A percentile compares a stretch with the other conserved stretches of the same genome.
Evolutionary conservation across 2,113 vertebrate genomes (phyloP).

Genomic region (Pseudorasbora parva): DNA sequence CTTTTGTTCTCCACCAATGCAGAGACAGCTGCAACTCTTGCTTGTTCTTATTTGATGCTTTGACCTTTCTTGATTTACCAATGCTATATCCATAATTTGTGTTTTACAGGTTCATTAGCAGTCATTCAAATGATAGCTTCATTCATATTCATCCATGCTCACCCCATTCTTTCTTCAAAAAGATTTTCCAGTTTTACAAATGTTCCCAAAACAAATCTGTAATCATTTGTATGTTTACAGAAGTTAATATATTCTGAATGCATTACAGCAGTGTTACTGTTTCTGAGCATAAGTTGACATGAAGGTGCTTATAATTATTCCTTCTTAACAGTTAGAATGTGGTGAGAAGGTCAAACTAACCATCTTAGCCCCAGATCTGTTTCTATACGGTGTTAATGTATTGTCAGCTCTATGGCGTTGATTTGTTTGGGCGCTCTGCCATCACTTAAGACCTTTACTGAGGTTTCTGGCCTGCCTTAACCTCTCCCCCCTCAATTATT

Average conservation of each 20-base stretch:
- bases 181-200: not conserved
- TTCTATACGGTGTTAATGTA: not conserved
- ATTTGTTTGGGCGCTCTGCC: not conserved
- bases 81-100: not conserved
- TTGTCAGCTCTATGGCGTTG: not conserved
- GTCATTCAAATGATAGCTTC: not conserved
- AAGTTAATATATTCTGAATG: not conserved
- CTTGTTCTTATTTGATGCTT: not conserved
- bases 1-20: slow-evolving; percentile 25
- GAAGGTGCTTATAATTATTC: not conserved
- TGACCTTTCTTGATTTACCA: not conserved
- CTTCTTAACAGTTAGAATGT: not conserved
- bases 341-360: not conserved
- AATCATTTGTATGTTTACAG: not conserved
- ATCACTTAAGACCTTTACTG: slow-evolving; percentile 9
- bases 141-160: not conserved
- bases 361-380: not conserved
- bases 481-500: slow-evolving; percentile 1
- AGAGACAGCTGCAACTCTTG: slow-evolving; percentile 33
- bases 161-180: too few relatives aligned
- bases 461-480: slow-evolving; percentile 13
- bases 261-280: not conserved
- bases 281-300: not conserved
- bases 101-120: not conserved
- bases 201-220: not conserved